Conservation (phyloP, 2,888 invertebrate genomes). For the Girardia tigrina region DNA sequence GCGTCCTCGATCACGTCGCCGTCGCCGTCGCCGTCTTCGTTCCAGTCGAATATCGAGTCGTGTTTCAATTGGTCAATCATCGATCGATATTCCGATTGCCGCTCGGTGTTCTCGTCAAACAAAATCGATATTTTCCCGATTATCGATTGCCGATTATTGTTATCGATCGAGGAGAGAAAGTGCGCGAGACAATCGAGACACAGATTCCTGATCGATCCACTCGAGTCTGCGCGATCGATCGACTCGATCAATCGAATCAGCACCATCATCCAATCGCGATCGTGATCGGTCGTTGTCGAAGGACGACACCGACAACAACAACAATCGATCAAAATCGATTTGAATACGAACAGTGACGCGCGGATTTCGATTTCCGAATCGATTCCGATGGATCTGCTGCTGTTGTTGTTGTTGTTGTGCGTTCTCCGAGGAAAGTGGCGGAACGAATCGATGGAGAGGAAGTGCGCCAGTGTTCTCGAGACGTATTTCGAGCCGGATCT, state of each 20-base stretch:
- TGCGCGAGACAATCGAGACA: neutral
- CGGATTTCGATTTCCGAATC: slow-evolving; percentile 1
- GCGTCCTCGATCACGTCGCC: too few relatives aligned
- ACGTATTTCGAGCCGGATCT: neutral
- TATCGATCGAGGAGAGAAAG: neutral
- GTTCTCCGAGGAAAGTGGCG: neutral
- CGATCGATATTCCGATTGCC: neutral
- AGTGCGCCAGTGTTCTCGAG: neutral
- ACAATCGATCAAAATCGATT: neutral
- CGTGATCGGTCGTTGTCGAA: too few relatives aligned
- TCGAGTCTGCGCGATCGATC: neutral
- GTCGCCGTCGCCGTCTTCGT: neutral
- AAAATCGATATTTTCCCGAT: neutral
- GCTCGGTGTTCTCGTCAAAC: neutral
- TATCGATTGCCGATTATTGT: neutral
- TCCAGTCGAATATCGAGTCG: neutral
- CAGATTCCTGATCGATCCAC: neutral
- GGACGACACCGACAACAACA: too few relatives aligned
- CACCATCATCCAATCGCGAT: neutral
- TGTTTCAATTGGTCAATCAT: neutral
- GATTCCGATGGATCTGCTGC: too few relatives aligned
- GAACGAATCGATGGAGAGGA: neutral
- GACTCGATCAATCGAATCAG: neutral
- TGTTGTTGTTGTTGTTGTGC: neutral
- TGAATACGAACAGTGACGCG: neutral